Evolutionary conservation across 2,113 vertebrate genomes (phyloP).

Genomic region (Collichthys lucidus): DNA sequence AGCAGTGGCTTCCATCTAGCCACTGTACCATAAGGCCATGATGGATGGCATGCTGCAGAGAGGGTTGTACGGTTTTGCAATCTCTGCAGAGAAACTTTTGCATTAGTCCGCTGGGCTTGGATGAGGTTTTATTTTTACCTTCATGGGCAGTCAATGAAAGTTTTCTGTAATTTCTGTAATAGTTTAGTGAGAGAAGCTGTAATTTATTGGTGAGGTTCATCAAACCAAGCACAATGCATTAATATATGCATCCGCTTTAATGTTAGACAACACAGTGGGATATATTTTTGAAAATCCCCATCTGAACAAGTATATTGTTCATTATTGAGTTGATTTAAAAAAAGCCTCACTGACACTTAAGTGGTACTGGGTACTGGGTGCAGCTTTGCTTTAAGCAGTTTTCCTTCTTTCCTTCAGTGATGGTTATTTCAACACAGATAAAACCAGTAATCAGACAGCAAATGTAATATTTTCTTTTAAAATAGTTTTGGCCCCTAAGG

Average conservation of each 20-base stretch:
- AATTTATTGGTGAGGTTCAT: conserved; percentile 5
- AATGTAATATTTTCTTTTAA: neutral
- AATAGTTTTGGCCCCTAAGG: neutral
- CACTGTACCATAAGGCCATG: conserved; percentile 48
- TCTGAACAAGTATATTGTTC: neutral
- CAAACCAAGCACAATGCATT: neutral
- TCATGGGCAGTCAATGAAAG: conserved; percentile 29
- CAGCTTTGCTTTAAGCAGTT: neutral
- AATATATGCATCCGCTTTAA: neutral
- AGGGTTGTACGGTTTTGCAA: conserved; percentile 20
- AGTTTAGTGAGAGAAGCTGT: neutral
- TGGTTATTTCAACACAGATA: neutral
- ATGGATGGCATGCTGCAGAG: conserved; percentile 53
- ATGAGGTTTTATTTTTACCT: neutral
- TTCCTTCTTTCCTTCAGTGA: too few species aligned
- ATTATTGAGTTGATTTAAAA: neutral
- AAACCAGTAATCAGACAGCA: neutral
- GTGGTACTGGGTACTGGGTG: neutral
- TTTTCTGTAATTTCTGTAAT: conserved; percentile 31
- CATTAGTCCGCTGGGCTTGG: conserved; percentile 12
- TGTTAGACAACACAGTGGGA: neutral
- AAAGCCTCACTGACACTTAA: neutral
- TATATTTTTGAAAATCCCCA: neutral
- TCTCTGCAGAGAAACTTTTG: conserved; percentile 39
- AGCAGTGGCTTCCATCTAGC: conserved; percentile 43